Evolutionary conservation across 1,140 invertebrate genomes (phyloP), one percentile per base, ranked within the genome.

Genomic region (Cyphomyrmex costatus): DNA sequence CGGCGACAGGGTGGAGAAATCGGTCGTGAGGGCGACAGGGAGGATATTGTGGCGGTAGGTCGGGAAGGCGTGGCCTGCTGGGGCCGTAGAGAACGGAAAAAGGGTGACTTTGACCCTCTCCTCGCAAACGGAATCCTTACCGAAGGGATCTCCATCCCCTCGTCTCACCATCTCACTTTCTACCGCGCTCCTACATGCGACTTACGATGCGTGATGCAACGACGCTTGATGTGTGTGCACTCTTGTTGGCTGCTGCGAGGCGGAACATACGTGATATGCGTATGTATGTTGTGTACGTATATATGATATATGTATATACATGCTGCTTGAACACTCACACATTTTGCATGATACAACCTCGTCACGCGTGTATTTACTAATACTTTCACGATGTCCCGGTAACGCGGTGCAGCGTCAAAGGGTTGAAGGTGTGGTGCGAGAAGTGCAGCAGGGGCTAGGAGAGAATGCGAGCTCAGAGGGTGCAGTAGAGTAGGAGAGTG

Each of bases 401-500:
- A 80, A 83, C 77, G 74, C 76, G 83, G 58, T 89, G 53, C 88
- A 88, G 88, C 90, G 90, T 92, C 86, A 93, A 94, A 93, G 92
- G 90, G 93, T 83, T 77, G 89, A 89, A 92, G 89, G 92, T 92
- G 90, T 90, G 86, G 89, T 46, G 88, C 88, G 78, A 79, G 84
- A 89, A 84, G 79, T 79, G 84, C 80, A 86, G 84, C 80, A 66
- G 88, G 42, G 85, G 86, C 66, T 60, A 82, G 88, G 85, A 86
- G 61, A 89, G 19, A 73, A 70, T 65, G 85, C 61, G 84, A 88
- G 89, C 87, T 92, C 86, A 89, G 92, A 93, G 92, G 91, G 92
- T 93, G 90, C 89, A 94, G 93, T 92, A 93, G 92, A 94, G 93
- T 94, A 93, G 92, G 92, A 94, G 91, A 93, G 91, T 92, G 94